Conservation (phyloP, 2,797 vertebrate genomes). For the Lutjanus argentimaculatus region DNA sequence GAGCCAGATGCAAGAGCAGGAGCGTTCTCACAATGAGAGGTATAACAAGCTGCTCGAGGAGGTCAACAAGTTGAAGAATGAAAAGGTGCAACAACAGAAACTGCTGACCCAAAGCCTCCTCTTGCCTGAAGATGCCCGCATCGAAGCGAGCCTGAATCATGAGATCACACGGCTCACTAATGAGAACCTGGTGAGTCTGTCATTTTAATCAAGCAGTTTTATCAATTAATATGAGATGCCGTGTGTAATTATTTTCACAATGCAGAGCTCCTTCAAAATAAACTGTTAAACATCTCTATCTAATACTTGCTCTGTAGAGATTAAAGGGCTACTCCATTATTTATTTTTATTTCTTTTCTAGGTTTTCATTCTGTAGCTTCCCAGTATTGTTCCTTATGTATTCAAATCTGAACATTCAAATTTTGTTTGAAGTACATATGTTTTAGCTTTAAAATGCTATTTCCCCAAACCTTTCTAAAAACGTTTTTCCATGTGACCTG, state of each 20-base stretch:
- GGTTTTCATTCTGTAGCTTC: too few species aligned
- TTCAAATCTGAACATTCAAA: too few species aligned
- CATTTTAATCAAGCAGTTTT: background rate
- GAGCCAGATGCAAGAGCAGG: slow-evolving; percentile 91
- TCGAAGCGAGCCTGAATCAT: slow-evolving; percentile 92
- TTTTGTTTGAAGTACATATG: too few species aligned
- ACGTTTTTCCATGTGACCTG: too few species aligned
- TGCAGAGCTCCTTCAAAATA: background rate
- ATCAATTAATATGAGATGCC: background rate
- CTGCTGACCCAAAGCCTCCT: slow-evolving; percentile 91
- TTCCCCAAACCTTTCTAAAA: too few species aligned
- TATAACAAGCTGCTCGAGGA: slow-evolving; percentile 87
- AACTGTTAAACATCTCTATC: background rate
- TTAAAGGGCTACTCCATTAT: background rate
- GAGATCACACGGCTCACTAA: slow-evolving; percentile 95
- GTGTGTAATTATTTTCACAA: background rate
- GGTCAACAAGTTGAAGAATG: slow-evolving; percentile 89
- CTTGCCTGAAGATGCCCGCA: slow-evolving; percentile 91
- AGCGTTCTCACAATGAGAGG: slow-evolving; percentile 87
- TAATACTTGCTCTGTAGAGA: background rate
- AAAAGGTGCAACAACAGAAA: slow-evolving; percentile 93
- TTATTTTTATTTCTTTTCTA: background rate
- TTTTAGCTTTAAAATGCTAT: too few species aligned
- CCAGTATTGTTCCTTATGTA: too few species aligned
- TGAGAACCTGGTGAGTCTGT: slow-evolving; percentile 92